Evolutionary conservation across 2,113 vertebrate species (phyloP).

Genomic region (Notiomystis cincta): DNA sequence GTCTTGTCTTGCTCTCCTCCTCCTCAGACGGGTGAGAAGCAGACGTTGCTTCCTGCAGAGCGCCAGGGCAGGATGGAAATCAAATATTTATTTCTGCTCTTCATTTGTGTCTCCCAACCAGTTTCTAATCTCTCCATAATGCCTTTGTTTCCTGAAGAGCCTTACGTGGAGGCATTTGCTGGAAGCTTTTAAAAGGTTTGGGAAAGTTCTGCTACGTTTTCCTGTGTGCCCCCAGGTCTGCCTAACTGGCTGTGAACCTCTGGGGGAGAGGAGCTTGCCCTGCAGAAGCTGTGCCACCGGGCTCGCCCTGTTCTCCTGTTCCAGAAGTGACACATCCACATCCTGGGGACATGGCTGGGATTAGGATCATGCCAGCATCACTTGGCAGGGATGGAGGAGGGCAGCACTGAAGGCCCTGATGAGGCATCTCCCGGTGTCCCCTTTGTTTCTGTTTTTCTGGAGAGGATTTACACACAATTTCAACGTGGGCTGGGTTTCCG

Average conservation of each 20-base stretch:
- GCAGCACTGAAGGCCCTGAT: neutral
- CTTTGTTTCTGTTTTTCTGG: neutral
- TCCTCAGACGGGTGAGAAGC: neutral
- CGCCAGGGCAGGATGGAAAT: conserved; percentile 25
- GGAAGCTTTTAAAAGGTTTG: conserved; percentile 9
- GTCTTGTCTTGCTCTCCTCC: neutral
- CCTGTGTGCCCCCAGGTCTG: neutral
- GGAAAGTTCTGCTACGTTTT: neutral
- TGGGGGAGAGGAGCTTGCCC: rapidly evolving
- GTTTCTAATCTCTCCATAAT: neutral
- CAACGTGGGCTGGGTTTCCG: rapidly evolving
- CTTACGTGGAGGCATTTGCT: neutral
- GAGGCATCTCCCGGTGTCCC: neutral
- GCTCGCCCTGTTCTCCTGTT: neutral
- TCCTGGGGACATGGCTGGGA: neutral
- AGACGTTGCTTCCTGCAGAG: neutral
- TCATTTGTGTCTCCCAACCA: neutral
- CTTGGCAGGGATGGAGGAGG: neutral
- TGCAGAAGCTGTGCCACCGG: rapidly evolving
- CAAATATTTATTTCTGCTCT: conserved; percentile 51
- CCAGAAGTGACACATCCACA: neutral
- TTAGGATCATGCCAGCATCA: neutral
- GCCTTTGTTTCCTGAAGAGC: neutral
- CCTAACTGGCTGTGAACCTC: neutral
- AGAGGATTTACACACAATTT: neutral